These are phyloP conservation scores for Hypselothyrea guttata DNA, from an alignment of 2,888 invertebrate species.

Conservation along the genomic window DNA sequence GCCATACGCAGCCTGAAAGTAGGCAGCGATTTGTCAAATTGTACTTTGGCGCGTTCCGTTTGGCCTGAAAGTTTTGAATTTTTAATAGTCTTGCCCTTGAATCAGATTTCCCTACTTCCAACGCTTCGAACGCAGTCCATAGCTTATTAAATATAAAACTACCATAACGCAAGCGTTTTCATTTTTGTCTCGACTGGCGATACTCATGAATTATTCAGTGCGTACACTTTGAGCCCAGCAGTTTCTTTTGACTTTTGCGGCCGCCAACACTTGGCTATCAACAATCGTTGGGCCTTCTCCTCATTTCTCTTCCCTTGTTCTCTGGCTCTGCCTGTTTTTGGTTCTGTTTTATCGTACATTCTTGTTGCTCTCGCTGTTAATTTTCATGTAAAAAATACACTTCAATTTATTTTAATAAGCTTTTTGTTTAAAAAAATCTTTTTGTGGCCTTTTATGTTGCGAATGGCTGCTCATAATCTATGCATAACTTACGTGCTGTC, in stretches of 20 bases:
- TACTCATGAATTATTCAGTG: slow-evolving; percentile 73
- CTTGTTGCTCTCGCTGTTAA: slow-evolving; percentile 46
- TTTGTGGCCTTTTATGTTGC: slow-evolving; percentile 14
- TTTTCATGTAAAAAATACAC: slow-evolving; percentile 68
- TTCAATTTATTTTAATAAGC: slow-evolving; percentile 71
- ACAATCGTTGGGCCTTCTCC: slow-evolving; percentile 6
- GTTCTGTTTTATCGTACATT: too few species aligned
- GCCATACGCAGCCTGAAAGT: slow-evolving; percentile 33
- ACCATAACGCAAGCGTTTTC: slow-evolving; percentile 28
- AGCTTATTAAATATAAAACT: slow-evolving; percentile 67
- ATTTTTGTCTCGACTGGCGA: slow-evolving; percentile 30
- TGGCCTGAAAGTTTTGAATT: slow-evolving; percentile 60
- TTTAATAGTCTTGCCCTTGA: slow-evolving; percentile 62
- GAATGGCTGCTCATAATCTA: slow-evolving; percentile 54
- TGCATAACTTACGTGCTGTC: slow-evolving; percentile 44
- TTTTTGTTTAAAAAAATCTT: slow-evolving; percentile 46
- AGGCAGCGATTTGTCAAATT: slow-evolving; percentile 65
- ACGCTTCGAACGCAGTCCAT: neutral
- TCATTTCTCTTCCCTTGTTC: neutral
- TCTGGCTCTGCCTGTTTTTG: too few species aligned
- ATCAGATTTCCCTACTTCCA: slow-evolving; percentile 36
- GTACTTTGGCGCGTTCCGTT: too few species aligned
- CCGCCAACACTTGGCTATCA: slow-evolving; percentile 17
- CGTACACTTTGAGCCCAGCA: slow-evolving; percentile 52
- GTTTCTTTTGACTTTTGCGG: slow-evolving; percentile 53